These are phyloP conservation scores for Tolmerus cingulatus DNA, from an alignment of 2,888 invertebrate genomes.

Conservation along the genomic window DNA sequence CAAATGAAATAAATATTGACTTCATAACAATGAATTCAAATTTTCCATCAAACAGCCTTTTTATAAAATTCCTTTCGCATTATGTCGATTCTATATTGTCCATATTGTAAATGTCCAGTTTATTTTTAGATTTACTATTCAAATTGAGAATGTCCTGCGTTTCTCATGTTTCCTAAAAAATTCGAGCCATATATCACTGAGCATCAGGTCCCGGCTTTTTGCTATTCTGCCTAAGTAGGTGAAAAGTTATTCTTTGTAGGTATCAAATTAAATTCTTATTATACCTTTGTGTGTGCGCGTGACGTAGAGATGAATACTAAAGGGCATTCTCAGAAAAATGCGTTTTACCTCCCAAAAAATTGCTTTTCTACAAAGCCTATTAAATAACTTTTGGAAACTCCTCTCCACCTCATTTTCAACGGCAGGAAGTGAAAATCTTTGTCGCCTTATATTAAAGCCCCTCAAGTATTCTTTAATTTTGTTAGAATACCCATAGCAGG, in stretches of 20 bases:
- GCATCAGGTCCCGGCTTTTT: background rate
- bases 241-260: background rate
- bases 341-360: background rate
- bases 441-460: background rate
- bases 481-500: background rate
- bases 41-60: background rate
- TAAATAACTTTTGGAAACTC: background rate
- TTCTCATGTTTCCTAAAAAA: background rate
- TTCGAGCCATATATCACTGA: background rate
- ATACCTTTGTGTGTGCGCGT: background rate
- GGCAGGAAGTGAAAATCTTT: background rate
- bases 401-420: background rate
- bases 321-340: background rate
- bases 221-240: background rate
- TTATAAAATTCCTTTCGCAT: background rate
- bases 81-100: background rate
- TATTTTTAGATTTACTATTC: background rate
- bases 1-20: background rate
- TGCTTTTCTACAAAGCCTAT: background rate
- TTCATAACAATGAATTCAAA: background rate
- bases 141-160: background rate
- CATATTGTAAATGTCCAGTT: background rate
- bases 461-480: background rate
- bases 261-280: background rate
- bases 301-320: background rate